phyloP scores from a whole-genome alignment of 2,888 invertebrate species.

The Nasonovia ribisnigri region DNA sequence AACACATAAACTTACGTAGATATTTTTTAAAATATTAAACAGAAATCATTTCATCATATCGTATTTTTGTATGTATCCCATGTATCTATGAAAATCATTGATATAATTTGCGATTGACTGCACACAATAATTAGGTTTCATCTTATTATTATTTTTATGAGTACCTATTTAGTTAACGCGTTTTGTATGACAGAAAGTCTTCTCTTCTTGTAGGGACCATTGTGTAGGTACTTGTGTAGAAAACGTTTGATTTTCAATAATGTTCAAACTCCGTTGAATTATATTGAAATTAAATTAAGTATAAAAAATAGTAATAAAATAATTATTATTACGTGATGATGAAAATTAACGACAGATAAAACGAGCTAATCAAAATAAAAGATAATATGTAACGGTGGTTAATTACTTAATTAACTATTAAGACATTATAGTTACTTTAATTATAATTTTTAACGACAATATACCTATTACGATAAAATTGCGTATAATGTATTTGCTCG shows the following conservation, averaged over 20 bases:
- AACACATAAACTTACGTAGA: neutral
- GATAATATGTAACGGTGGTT: neutral
- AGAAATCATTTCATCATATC: neutral
- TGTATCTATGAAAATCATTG: neutral
- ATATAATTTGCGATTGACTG: neutral
- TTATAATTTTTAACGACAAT: neutral
- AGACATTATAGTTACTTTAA: neutral
- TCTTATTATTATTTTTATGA: too few species aligned
- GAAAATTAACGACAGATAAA: neutral
- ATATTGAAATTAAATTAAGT: neutral
- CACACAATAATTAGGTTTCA: neutral
- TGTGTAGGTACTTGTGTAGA: neutral
- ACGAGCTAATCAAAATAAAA: neutral
- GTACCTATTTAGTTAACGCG: neutral
- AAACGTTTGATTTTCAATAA: neutral
- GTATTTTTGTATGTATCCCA: too few species aligned
- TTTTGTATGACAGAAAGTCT: neutral
- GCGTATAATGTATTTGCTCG: neutral
- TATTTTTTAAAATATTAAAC: neutral
- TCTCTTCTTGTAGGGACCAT: neutral
- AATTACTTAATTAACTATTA: neutral
- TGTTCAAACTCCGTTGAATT: neutral
- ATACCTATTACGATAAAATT: neutral
- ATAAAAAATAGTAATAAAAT: neutral
- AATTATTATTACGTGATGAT: neutral